Evolutionary conservation across 2,797 vertebrate species (phyloP), one percentile per base, ranked within the genome.

Genomic region (Pogonophryne albipinna): DNA sequence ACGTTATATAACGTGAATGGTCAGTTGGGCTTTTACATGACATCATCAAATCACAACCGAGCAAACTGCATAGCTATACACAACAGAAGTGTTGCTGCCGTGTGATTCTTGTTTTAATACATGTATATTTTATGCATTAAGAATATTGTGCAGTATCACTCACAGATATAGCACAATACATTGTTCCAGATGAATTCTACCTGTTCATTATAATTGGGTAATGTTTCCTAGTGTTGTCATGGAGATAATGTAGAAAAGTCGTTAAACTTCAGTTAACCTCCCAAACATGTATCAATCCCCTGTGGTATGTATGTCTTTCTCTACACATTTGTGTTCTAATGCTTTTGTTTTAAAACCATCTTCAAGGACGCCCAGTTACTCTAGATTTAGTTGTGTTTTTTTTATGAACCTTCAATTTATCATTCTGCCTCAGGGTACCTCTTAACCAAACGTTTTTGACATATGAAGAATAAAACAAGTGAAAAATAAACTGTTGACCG

Each of bases 201-300:
- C 12, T 19, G 6, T 15, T 27, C 0, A 15, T 16, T 45, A 9
- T 0, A 50, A 1, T 41, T 20, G 62, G 53, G 20, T 61, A 6
- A 59, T 67, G 80, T 82, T 67, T 73, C 16, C 11, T 0, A 7
- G 41, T 41, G 90, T 90, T 87, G 84, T 63, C 81, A 91, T 90
- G 87, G 89, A 82, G 77, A 90, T 78, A 14, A 49, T 13, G 7
- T 17, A 53, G 1, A 23, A 45, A 17, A 65, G 6, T 0, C 6
- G 4, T 34, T 51, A 13, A 61, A 47, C 20, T 16, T 46, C n/a
- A 31, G 6, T 16, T 14, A 16, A 7, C 23, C n/a, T 50, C 44
- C 20, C 31, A 56, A 42, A 50, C 56, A 1, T 44, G 42, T 8
- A 45, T 14, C 31, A 51, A 15, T n/a, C 5, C 17, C 6, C n/a